phyloP scores from a whole-genome alignment of 2,888 invertebrate genomes.

The Cephus rjabovi region DNA sequence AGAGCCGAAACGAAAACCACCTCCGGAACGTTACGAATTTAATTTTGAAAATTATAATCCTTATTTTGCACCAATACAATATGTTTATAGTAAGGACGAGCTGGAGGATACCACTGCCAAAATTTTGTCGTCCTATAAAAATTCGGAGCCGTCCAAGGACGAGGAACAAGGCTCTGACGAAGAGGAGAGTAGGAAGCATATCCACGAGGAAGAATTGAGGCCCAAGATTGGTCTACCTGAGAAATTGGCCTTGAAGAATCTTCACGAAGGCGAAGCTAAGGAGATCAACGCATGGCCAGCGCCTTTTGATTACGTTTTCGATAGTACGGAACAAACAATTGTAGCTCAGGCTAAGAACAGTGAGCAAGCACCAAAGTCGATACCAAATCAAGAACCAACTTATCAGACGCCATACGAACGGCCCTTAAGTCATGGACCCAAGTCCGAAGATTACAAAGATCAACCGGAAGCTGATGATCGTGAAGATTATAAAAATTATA shows the following conservation, averaged over 20 bases:
- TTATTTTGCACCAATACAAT: constrained; percentile 48
- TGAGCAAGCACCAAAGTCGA: background rate
- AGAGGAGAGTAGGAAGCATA: constrained; percentile 13
- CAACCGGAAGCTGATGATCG: background rate
- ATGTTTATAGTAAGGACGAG: constrained; percentile 40
- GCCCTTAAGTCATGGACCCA: background rate
- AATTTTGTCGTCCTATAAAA: constrained; percentile 9
- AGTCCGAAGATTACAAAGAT: background rate
- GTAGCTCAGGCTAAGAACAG: constrained; percentile 16
- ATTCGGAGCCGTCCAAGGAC: constrained; percentile 10
- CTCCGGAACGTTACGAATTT: constrained; percentile 19
- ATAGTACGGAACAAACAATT: constrained; percentile 42
- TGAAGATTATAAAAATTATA: background rate
- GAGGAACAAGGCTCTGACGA: background rate
- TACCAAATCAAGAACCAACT: background rate
- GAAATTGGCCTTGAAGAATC: constrained; percentile 32
- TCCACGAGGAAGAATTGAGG: constrained; percentile 17
- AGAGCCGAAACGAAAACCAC: constrained; percentile 3
- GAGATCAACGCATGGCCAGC: constrained; percentile 50
- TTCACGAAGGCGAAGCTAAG: constrained; percentile 47
- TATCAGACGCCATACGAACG: background rate
- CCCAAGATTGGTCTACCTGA: constrained; percentile 32
- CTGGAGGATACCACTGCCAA: constrained; percentile 30
- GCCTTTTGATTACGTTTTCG: constrained; percentile 53
- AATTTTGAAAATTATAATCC: constrained; percentile 42